These are phyloP conservation scores for Temnothorax curvispinosus DNA, from an alignment of 1,140 invertebrate species.

Conservation along the genomic window DNA sequence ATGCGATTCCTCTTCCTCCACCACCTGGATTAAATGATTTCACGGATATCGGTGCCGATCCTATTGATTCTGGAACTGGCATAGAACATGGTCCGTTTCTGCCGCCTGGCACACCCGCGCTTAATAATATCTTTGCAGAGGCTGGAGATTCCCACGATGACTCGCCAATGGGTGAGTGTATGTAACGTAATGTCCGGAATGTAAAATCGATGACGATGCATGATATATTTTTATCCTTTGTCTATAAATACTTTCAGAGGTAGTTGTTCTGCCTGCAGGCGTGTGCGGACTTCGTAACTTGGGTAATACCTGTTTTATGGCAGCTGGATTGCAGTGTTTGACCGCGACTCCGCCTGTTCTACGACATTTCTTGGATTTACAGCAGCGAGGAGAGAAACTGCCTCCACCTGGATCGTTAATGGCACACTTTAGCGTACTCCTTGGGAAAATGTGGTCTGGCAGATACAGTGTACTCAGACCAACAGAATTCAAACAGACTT, in stretches of 20 bases:
- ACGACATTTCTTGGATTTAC: conserved; percentile 86
- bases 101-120: conserved; percentile 75
- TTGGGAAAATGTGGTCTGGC: conserved; percentile 89
- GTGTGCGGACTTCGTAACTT: conserved; percentile 89
- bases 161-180: conserved; percentile 79
- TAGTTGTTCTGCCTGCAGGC: conserved; percentile 82
- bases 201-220: neutral
- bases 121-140: conserved; percentile 83
- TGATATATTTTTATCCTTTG: neutral
- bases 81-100: conserved; percentile 82
- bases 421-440: conserved; percentile 87
- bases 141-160: conserved; percentile 81
- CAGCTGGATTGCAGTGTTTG: conserved; percentile 89
- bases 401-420: conserved; percentile 83
- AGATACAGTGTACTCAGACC: conserved; percentile 87
- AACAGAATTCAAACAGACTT: conserved; percentile 88
- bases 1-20: conserved; percentile 83
- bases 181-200: neutral
- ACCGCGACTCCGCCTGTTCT: conserved; percentile 87
- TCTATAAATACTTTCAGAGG: conserved; percentile 44
- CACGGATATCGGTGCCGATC: conserved; percentile 78
- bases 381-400: conserved; percentile 82
- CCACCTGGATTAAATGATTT: conserved; percentile 81
- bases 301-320: conserved; percentile 92
- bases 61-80: conserved; percentile 75